These are phyloP conservation scores for Dasyurus viverrinus DNA, from an alignment of 2,113 vertebrate genomes.

Conservation along the genomic window DNA sequence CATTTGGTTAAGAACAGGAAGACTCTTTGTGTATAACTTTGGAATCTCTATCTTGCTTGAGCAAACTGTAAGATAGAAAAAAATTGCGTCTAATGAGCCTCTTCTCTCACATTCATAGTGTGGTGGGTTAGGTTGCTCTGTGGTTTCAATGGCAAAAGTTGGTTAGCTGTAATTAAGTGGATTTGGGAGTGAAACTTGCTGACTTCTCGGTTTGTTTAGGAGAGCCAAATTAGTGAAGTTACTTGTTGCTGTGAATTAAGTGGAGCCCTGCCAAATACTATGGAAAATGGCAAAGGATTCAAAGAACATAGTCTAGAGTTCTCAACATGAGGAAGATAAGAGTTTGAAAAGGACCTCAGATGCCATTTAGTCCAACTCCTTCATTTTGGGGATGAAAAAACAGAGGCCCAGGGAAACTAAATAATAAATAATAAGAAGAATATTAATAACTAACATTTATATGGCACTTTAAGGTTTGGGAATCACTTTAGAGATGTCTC, in stretches of 20 bases:
- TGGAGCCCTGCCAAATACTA: not conserved
- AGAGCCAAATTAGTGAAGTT: not conserved
- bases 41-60: not conserved
- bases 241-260: not conserved
- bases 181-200: not conserved
- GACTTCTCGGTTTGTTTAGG: not conserved
- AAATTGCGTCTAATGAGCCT: not conserved
- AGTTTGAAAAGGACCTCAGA: not conserved
- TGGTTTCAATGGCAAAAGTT: constrained; percentile 6
- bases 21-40: not conserved
- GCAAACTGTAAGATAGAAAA: not conserved
- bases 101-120: not conserved
- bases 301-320: not conserved
- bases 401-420: constrained; percentile 11
- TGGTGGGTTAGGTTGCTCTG: too few species aligned
- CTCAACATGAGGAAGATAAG: not conserved
- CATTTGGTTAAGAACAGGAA: not conserved
- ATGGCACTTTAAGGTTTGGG: not conserved
- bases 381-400: constrained; percentile 20
- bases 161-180: not conserved
- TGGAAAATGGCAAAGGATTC: not conserved
- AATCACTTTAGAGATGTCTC: not conserved
- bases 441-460: not conserved
- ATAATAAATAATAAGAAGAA: not conserved
- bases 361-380: not conserved